phyloP scores from a whole-genome alignment of 2,888 invertebrate species.

The Bombylius major region DNA sequence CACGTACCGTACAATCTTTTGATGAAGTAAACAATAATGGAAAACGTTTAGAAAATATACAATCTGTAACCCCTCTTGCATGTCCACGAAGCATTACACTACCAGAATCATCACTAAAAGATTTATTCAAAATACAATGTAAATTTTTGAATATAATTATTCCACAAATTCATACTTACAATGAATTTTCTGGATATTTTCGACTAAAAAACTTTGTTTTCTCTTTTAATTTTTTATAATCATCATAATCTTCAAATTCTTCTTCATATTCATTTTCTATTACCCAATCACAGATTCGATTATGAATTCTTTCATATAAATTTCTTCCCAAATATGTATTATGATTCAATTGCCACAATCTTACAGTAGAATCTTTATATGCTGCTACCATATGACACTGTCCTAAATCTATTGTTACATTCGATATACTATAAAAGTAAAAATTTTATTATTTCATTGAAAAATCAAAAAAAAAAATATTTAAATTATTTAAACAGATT shows the following conservation, averaged over 20 bases:
- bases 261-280: constrained; percentile 24
- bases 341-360: constrained; percentile 33
- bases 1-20: constrained; percentile 63
- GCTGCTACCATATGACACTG: constrained; percentile 34
- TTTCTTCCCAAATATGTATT: constrained; percentile 26
- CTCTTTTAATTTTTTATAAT: neutral
- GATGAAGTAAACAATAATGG: constrained; percentile 56
- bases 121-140: constrained; percentile 1
- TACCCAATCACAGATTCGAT: constrained; percentile 28
- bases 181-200: constrained; percentile 25
- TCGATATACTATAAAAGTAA: constrained; percentile 10
- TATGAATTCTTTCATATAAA: constrained; percentile 23
- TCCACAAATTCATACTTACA: constrained; percentile 16
- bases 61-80: constrained; percentile 52
- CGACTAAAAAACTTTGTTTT: constrained; percentile 5
- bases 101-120: constrained; percentile 40
- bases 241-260: constrained; percentile 7
- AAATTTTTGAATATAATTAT: neutral
- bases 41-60: constrained; percentile 43
- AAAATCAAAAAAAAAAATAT: neutral
- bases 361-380: constrained; percentile 30
- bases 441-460: neutral
- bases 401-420: constrained; percentile 25
- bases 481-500: neutral
- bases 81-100: constrained; percentile 58